Evolutionary conservation across 2,888 invertebrate species (phyloP), one percentile per base, ranked within the genome.

Genomic region (Agapostemon virescens): DNA sequence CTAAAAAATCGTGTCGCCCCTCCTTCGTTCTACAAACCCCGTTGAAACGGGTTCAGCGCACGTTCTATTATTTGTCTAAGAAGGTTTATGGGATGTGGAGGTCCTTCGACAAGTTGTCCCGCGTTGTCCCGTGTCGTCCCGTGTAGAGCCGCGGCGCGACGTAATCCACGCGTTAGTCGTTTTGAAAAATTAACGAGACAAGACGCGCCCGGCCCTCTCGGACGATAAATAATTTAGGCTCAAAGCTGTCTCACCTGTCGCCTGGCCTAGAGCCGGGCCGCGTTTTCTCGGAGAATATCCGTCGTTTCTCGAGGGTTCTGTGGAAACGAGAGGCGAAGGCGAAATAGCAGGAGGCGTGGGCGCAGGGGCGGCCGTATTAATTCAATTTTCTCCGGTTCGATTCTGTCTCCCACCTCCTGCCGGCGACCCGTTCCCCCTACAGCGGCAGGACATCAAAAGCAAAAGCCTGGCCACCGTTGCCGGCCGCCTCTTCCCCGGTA

Each of bases 181-280:
- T 84, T 80, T 85, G 76, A 86, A 85, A 82, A 73, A 80, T 86
- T 86, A 79, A 85, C 76, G 61, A 82, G 82, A 55, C 42, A n/a
- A 69, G 84, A 84, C 86, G 58, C 73, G 61, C 63, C 61, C 20
- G 17, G 30, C 20, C 11, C 61, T 74, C 77, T 66, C 38, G 72
- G 75, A 75, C 68, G 79, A 63, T 85, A 86, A 85, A 85, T 80
- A 84, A 85, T 84, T 85, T 85, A 85, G 70, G 84, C 82, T 85
- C 82, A 78, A 84, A 82, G 82, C 74, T 80, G 85, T 80, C 82
- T 76, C 69, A 69, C 74, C 82, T 72, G 75, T 85, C 74, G 69
- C 67, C 5, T 45, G 68, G 66, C 20, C 64, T 64, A 30, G 63
- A 36, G 52, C 68, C 58, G 63, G 63, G 17, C 30, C 61, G 70